These are phyloP conservation scores for Keiferia lycopersicella DNA, from an alignment of 2,888 invertebrate genomes.

Conservation along the genomic window DNA sequence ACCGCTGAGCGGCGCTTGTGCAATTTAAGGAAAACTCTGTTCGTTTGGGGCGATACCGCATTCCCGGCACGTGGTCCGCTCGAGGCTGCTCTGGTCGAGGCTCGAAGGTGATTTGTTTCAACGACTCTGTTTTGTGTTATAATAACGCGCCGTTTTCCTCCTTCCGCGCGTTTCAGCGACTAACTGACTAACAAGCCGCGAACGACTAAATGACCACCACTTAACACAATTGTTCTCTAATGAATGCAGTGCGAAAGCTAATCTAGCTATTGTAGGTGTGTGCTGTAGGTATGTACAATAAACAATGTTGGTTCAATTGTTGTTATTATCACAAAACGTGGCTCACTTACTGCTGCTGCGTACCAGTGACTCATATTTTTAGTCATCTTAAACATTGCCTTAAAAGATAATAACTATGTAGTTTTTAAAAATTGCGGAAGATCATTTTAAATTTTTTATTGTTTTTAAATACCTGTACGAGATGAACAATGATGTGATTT, in stretches of 20 bases:
- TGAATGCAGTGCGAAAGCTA: conserved; percentile 24
- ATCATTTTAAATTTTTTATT: neutral
- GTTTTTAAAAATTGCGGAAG: conserved; percentile 2
- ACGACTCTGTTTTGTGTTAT: conserved; percentile 5
- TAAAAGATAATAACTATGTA: neutral
- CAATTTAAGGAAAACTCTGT: conserved; percentile 22
- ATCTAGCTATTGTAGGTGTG: neutral
- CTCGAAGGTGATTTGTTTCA: conserved; percentile 13
- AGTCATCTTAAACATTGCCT: neutral
- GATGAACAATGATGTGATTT: conserved; percentile 13
- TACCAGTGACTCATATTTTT: neutral
- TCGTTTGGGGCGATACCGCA: neutral
- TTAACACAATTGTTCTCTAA: conserved; percentile 21
- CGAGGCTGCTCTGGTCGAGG: neutral
- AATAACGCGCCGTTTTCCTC: conserved; percentile 7
- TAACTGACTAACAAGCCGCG: neutral
- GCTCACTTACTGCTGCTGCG: neutral
- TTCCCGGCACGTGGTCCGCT: conserved; percentile 6
- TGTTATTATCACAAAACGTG: conserved; percentile 1
- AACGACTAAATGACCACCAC: conserved; percentile 18
- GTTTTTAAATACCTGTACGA: neutral
- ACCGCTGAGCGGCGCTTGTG: conserved; percentile 1
- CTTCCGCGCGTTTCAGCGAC: conserved; percentile 19
- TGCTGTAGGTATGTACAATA: neutral
- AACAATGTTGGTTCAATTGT: neutral